phyloP scores from a whole-genome alignment of 1,140 invertebrate species.

The Notospermus geniculatus region DNA sequence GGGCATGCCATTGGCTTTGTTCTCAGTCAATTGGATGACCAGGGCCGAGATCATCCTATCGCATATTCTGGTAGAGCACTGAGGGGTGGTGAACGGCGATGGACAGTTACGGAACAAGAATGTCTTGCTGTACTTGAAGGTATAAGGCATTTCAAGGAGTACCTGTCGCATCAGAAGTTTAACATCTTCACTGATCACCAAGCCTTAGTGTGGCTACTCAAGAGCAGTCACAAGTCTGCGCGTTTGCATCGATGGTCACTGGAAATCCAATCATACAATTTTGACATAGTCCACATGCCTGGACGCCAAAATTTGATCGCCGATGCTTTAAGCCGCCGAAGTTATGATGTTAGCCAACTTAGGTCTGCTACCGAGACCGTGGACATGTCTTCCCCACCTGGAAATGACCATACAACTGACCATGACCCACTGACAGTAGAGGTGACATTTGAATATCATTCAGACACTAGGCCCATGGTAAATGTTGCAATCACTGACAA shows the following conservation, averaged over 20 bases:
- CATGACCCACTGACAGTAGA: background rate
- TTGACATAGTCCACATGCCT: background rate
- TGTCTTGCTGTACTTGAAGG: background rate
- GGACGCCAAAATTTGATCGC: background rate
- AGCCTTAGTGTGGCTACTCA: background rate
- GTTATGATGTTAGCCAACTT: background rate
- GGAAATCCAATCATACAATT: background rate
- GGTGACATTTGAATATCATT: background rate
- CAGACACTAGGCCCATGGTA: too few relatives aligned
- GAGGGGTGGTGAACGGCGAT: conserved; percentile 15
- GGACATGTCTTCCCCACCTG: too few relatives aligned
- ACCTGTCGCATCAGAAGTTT: background rate
- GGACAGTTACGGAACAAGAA: conserved; percentile 4
- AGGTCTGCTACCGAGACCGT: background rate
- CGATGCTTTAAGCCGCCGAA: background rate
- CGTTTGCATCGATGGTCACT: background rate
- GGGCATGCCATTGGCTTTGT: conserved; percentile 21
- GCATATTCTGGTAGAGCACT: conserved; percentile 16
- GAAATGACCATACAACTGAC: too few relatives aligned
- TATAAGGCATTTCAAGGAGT: background rate
- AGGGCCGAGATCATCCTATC: conserved; percentile 16
- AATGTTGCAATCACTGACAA: too few relatives aligned
- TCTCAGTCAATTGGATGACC: conserved; percentile 22
- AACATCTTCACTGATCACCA: background rate
- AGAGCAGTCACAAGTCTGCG: background rate